These are phyloP conservation scores for Scolanthus callimorphus DNA, from an alignment of 92 coral and sea anemone genomes.

Conservation along the genomic window DNA sequence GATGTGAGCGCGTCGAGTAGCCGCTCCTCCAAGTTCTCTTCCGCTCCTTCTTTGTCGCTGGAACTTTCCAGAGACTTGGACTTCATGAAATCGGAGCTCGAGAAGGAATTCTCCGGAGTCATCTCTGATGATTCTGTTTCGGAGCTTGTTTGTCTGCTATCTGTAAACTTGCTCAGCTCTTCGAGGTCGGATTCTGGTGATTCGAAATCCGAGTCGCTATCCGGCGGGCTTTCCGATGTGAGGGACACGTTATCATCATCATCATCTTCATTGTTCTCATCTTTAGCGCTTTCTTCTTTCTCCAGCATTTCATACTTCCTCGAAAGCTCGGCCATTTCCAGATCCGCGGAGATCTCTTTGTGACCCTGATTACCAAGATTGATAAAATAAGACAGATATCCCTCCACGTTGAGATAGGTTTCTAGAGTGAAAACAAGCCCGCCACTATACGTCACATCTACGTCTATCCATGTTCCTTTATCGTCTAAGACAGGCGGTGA, in stretches of 20 bases:
- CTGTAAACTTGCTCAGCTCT: conserved; percentile 33
- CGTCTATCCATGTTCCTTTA: conserved; percentile 96
- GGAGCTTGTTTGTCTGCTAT: conserved; percentile 24
- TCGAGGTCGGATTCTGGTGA: conserved; percentile 89
- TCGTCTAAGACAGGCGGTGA: conserved; percentile 76
- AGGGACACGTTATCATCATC: conserved; percentile 20
- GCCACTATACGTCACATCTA: conserved; percentile 92
- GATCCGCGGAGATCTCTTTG: conserved; percentile 61
- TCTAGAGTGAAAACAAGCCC: conserved; percentile 88
- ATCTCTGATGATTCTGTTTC: conserved; percentile 37
- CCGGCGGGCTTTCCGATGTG: conserved; percentile 73
- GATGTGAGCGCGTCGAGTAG: conserved; percentile 9
- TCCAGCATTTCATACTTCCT: conserved; percentile 69
- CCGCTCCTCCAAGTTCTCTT: conserved; percentile 3
- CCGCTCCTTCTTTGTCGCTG: conserved; percentile 55
- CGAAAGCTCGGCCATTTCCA: conserved; percentile 80
- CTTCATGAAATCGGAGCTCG: conserved; percentile 10
- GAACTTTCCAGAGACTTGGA: conserved; percentile 34
- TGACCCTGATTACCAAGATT: conserved; percentile 69
- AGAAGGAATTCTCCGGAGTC: conserved; percentile 1
- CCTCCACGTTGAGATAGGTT: conserved; percentile 90
- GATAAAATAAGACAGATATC: conserved; percentile 73
- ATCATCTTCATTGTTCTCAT: conserved; percentile 17
- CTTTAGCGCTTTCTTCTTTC: conserved; percentile 28
- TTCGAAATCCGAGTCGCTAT: conserved; percentile 88